These are phyloP conservation scores for Holcopasites calliopsidis DNA, from an alignment of 1,140 invertebrate genomes.

Conservation along the genomic window DNA sequence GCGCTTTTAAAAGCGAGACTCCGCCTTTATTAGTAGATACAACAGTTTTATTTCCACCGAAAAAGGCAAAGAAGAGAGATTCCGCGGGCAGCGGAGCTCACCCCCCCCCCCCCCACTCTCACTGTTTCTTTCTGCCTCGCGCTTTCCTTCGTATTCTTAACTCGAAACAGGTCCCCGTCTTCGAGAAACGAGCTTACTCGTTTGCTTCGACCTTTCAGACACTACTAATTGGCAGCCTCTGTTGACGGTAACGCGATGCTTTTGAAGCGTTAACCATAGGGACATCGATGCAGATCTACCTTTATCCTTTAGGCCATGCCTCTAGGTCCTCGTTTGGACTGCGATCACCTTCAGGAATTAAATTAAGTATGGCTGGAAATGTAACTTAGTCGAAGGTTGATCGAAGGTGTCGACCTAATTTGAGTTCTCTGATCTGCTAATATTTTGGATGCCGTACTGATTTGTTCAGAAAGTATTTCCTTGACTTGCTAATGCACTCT, in stretches of 20 bases:
- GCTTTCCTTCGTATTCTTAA: not conserved
- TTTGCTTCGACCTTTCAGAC: constrained; percentile 22
- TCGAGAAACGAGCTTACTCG: constrained; percentile 31
- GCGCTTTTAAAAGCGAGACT: constrained; percentile 78
- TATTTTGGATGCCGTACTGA: too few species aligned
- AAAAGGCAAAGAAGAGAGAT: constrained; percentile 45
- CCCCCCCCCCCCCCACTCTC: not conserved
- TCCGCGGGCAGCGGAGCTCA: too few species aligned
- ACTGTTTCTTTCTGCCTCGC: constrained; percentile 6
- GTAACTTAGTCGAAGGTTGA: too few species aligned
- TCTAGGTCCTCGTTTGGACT: too few species aligned
- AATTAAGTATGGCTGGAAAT: too few species aligned
- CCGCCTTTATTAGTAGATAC: constrained; percentile 78
- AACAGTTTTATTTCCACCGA: constrained; percentile 76
- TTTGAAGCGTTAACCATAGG: not conserved
- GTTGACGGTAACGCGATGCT: constrained; percentile 9
- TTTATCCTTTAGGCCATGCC: not conserved
- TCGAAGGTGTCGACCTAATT: too few species aligned
- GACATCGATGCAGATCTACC: not conserved
- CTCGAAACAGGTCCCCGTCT: constrained; percentile 1
- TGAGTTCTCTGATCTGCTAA: too few species aligned
- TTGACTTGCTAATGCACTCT: too few species aligned
- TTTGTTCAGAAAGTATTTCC: too few species aligned
- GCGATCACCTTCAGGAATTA: too few species aligned
- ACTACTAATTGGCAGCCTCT: constrained; percentile 44